Evolutionary conservation across 2,113 vertebrate species (phyloP), one percentile per base, ranked within the genome.

Genomic region (Leucopsar rothschildi): DNA sequence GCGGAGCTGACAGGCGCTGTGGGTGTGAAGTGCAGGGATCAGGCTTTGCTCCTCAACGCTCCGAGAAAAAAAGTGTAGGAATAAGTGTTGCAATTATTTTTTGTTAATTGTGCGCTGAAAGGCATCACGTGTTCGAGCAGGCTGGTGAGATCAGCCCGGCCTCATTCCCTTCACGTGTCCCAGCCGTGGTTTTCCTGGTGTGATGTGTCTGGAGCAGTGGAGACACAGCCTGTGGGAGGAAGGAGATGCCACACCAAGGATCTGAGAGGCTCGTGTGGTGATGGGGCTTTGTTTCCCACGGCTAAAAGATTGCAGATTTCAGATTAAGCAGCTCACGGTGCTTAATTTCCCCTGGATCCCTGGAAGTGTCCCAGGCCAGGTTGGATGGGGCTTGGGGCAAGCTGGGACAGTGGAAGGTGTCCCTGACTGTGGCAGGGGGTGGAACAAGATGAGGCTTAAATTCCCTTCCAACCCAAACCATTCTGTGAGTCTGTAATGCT

Each of bases 51-150:
- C 70, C 61, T 44, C 29, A 17, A 33, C 52, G 45, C 53, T 35
- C 27, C 0, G 1, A 15, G 69, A 61, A 25, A 64, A 64, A 64
- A 55, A 79, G 25, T 4, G 1, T 15, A n/a, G 81, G 71, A 53
- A 55, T 59, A 60, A 86, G 42, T 0, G 2, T 68, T 68, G 37
- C 31, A 24, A 35, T 92, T 42, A 57, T 59, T 86, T 96, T n/a
- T 33, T 73, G 23, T 63, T 86, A 88, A 45, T 45, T 31, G 14
- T 8, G 17, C 0, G 10, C 73, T 29, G 50, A 66, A 79, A 79
- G 35, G 39, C 65, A 18, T 35, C 1, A 0, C 8, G 3, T 1
- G 0, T 82, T 95, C 8, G 18, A 12, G 35, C 0, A 0, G 29
- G 65, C 14, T 71, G 25, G 22, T 45, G 57, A 40, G 55, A 29